Evolutionary conservation across 2,797 vertebrate genomes (phyloP).

Genomic region (Rousettus madagascariensis): DNA sequence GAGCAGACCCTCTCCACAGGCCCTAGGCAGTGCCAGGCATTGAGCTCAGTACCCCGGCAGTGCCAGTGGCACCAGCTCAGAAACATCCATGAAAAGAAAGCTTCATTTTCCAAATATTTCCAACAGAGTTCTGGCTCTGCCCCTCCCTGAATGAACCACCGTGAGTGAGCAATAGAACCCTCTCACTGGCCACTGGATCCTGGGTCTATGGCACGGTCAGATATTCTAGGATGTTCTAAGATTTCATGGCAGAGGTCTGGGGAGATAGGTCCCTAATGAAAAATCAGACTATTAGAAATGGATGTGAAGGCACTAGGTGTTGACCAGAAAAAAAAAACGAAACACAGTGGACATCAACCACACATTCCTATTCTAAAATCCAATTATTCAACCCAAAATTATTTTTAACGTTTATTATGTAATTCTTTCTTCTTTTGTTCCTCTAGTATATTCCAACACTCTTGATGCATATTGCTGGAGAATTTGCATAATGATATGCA

Average conservation of each 20-base stretch:
- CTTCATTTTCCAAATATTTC: not conserved
- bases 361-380: not conserved
- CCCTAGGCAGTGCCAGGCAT: not conserved
- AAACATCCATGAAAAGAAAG: not conserved
- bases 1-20: not conserved
- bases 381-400: constrained; percentile 18
- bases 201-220: not conserved
- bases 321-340: not conserved
- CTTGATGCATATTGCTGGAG: not conserved
- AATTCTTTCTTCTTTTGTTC: constrained; percentile 39
- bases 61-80: not conserved
- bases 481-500: constrained; percentile 24
- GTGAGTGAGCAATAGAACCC: not conserved
- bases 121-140: not conserved
- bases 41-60: not conserved
- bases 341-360: not conserved
- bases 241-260: not conserved
- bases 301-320: not conserved
- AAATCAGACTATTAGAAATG: not conserved
- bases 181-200: not conserved
- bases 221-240: not conserved
- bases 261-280: not conserved
- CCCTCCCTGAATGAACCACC: not conserved
- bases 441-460: constrained; percentile 20
- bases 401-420: constrained; percentile 41